phyloP scores from a whole-genome alignment of 2,888 invertebrate genomes.

The Dryocosmus kuriphilus region DNA sequence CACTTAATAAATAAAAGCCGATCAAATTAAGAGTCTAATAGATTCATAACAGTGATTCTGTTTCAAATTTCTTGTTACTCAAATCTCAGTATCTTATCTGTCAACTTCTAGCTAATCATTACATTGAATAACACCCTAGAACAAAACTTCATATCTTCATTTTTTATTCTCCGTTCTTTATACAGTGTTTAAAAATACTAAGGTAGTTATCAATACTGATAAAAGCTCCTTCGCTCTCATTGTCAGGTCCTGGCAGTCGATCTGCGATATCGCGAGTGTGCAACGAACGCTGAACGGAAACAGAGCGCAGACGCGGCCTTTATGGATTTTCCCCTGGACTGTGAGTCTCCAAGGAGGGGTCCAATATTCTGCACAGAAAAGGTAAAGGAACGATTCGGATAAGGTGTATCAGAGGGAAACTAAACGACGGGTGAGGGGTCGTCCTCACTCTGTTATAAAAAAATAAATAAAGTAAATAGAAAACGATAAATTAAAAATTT shows the following conservation, averaged over 20 bases:
- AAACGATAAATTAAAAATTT: background rate
- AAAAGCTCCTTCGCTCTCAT: background rate
- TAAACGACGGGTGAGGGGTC: constrained; percentile 33
- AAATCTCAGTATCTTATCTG: background rate
- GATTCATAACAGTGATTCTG: background rate
- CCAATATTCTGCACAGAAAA: constrained; percentile 52
- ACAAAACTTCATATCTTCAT: too few species aligned
- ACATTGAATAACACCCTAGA: background rate
- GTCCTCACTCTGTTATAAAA: background rate
- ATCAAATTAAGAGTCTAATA: background rate
- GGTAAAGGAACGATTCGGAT: constrained; percentile 38
- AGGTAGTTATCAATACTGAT: background rate
- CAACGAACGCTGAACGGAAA: constrained; percentile 47
- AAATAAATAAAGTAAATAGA: constrained; percentile 1
- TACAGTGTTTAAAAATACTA: background rate
- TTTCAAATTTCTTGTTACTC: background rate
- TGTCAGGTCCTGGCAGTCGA: constrained; percentile 1
- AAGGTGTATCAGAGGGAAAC: constrained; percentile 26
- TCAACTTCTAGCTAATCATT: background rate
- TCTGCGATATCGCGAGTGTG: constrained; percentile 31
- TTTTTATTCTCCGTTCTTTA: background rate
- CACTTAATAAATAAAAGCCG: background rate
- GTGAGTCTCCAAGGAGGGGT: constrained; percentile 52
- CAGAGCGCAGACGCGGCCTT: constrained; percentile 74
- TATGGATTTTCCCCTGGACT: constrained; percentile 74